Evolutionary conservation across 2,113 vertebrate species (phyloP), one percentile per base, ranked within the genome.

Genomic region (Sarotherodon lohbergeri): DNA sequence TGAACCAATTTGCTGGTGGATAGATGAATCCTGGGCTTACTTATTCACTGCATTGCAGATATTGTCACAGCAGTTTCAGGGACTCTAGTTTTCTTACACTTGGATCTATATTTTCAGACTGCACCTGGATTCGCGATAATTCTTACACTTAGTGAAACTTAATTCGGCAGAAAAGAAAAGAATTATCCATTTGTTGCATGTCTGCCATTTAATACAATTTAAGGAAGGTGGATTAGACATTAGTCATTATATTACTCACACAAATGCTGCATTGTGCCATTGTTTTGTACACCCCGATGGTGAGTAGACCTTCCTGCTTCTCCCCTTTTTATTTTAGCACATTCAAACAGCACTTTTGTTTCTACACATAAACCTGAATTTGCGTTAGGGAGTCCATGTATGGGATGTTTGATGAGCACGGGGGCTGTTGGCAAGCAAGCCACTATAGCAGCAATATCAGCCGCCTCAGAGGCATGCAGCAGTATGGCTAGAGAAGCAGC

Each of bases 341-440:
- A 93, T 93, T 93, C 90, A 91, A 90, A 86, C 83, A 48, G 66
- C 6, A 61, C 89, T 89, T 93, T 93, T 91, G 84, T 94, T 93
- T 90, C 88, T 83, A 80, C 78, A 91, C 85, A 81, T 89, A 94
- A 94, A 95, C 92, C 93, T 92, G 93, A 88, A 92, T 93, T 92
- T 90, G 86, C 93, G 89, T 93, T 90, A 85, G 86, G 81, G 83
- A 90, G 90, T 78, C 63, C 87, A 86, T 89, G 91, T 92, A 90
- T 91, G 90, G 92, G 87, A 91, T 93, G 93, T 93, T 93, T 94
- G 92, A 95, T 92, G 94, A 94, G 89, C 84, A 32, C 76, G 5
- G 80, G 82, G 87, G 88, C 85, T 92, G 85, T 91, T 94, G 92
- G 90, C 93, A 93, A 90, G 85, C 88, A 36, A 92, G 81, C 84